Percentiles rank a stretch among this genome's conserved stretches.
Evolutionary conservation across 2,888 invertebrate species (phyloP).

Genomic region (Nyleta sp.): DNA sequence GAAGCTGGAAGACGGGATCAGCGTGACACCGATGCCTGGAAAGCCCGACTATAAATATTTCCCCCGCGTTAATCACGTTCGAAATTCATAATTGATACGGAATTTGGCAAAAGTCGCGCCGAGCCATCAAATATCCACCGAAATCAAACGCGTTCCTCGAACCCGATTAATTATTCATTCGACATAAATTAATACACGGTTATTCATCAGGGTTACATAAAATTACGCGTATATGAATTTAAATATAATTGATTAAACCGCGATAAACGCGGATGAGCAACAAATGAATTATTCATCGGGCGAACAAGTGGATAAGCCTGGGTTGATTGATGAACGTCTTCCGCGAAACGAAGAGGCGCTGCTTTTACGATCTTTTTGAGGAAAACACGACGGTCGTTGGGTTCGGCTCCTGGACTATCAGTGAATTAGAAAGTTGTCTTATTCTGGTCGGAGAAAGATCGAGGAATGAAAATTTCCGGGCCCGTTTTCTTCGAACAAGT

Average conservation of each 20-base stretch:
- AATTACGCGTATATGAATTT: conserved; percentile 27
- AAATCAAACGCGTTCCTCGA: neutral
- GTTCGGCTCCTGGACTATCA: too few species aligned
- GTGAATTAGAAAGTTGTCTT: too few species aligned
- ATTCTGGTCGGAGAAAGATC: too few species aligned
- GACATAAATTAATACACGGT: conserved; percentile 23
- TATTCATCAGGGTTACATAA: conserved; percentile 35
- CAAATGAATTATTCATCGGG: conserved; percentile 29
- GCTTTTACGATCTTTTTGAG: too few species aligned
- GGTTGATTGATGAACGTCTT: too few species aligned
- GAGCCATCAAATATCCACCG: neutral
- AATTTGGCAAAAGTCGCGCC: too few species aligned
- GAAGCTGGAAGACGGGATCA: neutral
- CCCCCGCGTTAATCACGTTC: too few species aligned
- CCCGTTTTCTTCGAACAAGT: too few species aligned
- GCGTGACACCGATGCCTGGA: neutral
- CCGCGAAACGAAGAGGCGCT: too few species aligned
- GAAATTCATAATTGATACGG: too few species aligned
- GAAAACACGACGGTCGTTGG: too few species aligned
- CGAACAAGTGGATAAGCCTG: conserved; percentile 4
- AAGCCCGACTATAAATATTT: neutral
- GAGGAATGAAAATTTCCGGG: too few species aligned
- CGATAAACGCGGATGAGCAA: conserved; percentile 1
- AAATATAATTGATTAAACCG: conserved; percentile 24
- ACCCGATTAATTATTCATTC: conserved; percentile 34